Percentiles rank a stretch among this genome's conserved stretches.
These are phyloP conservation scores for Bucco capensis DNA, from an alignment of 2,113 vertebrate species.

Conservation along the genomic window DNA sequence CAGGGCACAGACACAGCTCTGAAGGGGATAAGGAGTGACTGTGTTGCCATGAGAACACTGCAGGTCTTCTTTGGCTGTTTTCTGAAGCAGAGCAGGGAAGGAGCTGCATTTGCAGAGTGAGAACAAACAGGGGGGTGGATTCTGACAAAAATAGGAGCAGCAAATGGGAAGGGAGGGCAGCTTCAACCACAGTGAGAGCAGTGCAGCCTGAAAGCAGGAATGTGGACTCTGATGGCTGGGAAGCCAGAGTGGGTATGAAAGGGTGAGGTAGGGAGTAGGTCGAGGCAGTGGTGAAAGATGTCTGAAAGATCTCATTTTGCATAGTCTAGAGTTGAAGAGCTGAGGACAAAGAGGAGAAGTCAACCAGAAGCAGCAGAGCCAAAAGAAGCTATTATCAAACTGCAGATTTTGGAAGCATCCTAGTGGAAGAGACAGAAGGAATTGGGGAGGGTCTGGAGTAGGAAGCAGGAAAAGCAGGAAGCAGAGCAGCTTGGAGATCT, in stretches of 20 bases:
- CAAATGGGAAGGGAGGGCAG: not conserved
- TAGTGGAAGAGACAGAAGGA: not conserved
- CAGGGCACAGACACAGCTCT: not conserved
- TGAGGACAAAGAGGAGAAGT: not conserved
- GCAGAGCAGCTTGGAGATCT: not conserved
- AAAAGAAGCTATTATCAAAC: not conserved
- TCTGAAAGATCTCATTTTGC: not conserved
- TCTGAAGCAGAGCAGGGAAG: not conserved
- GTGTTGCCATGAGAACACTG: not conserved
- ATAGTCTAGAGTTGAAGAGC: not conserved
- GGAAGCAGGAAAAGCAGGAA: not conserved
- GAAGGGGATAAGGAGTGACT: not conserved
- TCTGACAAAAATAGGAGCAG: slow-evolving; percentile 12
- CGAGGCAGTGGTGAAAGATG: not conserved
- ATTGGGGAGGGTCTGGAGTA: not conserved
- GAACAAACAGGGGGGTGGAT: not conserved
- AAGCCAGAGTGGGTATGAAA: not conserved
- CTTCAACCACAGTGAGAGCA: not conserved
- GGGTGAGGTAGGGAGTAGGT: not conserved
- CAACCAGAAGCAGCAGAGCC: not conserved
- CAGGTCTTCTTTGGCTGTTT: not conserved
- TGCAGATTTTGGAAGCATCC: not conserved
- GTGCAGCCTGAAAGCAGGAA: not conserved
- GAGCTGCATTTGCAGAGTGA: not conserved
- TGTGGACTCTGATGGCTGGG: not conserved